Evolutionary conservation across 2,113 vertebrate species (phyloP).

Genomic region (Hymenochirus boettgeri): DNA sequence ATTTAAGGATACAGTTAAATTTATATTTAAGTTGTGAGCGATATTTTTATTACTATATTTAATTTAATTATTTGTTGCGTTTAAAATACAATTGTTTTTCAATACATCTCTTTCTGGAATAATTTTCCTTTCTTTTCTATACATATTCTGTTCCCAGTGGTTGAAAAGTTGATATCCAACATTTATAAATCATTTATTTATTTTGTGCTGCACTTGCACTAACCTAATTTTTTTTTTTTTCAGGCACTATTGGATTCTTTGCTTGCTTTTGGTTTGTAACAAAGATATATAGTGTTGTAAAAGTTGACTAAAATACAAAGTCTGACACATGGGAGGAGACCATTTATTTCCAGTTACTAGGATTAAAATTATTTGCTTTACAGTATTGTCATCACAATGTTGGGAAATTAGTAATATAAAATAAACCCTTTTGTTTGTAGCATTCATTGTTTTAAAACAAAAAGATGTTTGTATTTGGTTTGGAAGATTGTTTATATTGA

Average conservation of each 20-base stretch:
- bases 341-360: conserved; percentile 42
- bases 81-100: too few relatives aligned
- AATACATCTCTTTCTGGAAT: too few relatives aligned
- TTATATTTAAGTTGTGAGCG: too few relatives aligned
- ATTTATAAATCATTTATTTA: too few relatives aligned
- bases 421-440: conserved; percentile 45
- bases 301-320: conserved; percentile 84
- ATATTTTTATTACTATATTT: too few relatives aligned
- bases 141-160: too few relatives aligned
- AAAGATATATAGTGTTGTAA: conserved; percentile 99
- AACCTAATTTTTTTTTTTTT: conserved; percentile 24
- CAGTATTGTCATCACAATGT: conserved; percentile 34
- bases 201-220: too few relatives aligned
- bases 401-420: conserved; percentile 43
- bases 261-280: conserved; percentile 99
- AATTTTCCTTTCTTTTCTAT: too few relatives aligned
- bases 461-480: conserved; percentile 56
- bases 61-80: too few relatives aligned
- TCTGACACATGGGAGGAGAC: conserved; percentile 58
- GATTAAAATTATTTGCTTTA: conserved; percentile 48
- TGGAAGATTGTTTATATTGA: conserved; percentile 56
- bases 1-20: too few relatives aligned
- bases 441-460: conserved; percentile 56
- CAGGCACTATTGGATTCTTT: conserved; percentile 97
- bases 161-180: too few relatives aligned